phyloP scores from a whole-genome alignment of 1,140 invertebrate species.

The Eufriesea mexicana region DNA sequence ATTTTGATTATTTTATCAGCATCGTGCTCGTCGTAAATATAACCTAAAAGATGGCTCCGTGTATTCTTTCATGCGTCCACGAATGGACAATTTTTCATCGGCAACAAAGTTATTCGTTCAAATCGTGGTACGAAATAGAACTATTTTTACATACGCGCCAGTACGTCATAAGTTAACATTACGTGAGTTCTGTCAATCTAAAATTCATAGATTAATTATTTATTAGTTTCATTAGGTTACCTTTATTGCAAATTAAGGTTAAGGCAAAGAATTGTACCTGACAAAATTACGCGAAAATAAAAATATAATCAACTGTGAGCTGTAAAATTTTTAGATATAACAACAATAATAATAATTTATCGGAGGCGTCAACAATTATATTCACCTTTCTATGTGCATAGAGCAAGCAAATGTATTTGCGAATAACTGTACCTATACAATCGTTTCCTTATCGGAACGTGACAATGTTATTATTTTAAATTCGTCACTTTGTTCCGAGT shows the following conservation, averaged over 20 bases:
- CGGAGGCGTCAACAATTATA: not conserved
- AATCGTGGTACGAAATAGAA: not conserved
- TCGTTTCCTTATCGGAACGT: not conserved
- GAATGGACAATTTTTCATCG: not conserved
- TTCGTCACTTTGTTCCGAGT: not conserved
- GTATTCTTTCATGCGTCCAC: not conserved
- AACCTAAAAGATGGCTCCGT: not conserved
- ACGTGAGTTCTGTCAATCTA: not conserved
- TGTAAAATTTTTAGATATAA: no score
- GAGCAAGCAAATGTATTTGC: not conserved
- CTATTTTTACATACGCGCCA: slow-evolving; percentile 8
- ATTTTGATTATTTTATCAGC: not conserved
- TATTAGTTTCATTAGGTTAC: not conserved
- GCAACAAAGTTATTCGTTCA: not conserved
- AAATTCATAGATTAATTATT: slow-evolving; percentile 5
- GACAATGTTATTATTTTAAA: not conserved
- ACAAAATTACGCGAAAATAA: no score
- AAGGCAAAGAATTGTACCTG: not conserved
- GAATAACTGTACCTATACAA: not conserved
- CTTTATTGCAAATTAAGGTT: not conserved
- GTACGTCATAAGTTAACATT: slow-evolving; percentile 9
- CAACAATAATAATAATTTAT: no score
- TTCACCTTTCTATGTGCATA: no score
- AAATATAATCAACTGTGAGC: no score
- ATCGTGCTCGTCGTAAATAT: not conserved